Conservation (phyloP, 2,797 vertebrate species). For the Eulemur rubriventer region DNA sequence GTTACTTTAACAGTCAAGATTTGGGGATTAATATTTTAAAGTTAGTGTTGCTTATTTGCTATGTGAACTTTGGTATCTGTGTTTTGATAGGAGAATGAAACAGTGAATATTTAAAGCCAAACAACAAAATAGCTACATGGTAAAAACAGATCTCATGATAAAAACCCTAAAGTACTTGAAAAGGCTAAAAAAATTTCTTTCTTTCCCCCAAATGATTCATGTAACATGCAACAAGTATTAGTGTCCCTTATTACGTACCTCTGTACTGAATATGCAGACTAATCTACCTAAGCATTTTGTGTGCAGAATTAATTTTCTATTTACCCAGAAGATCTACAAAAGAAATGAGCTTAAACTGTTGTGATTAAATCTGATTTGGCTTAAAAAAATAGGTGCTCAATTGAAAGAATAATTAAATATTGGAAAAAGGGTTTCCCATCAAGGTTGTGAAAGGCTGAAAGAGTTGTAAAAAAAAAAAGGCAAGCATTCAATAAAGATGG, state of each 20-base stretch:
- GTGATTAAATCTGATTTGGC: not conserved
- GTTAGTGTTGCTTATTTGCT: not conserved
- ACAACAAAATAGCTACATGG: not conserved
- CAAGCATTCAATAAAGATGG: conserved; percentile 24
- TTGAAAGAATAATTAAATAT: conserved; percentile 51
- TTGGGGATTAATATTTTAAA: not conserved
- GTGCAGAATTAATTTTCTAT: not conserved
- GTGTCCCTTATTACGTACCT: not conserved
- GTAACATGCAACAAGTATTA: not conserved
- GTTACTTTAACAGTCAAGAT: not conserved
- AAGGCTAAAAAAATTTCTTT: not conserved
- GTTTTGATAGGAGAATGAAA: conserved; percentile 3
- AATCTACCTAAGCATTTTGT: not conserved
- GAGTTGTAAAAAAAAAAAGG: not conserved
- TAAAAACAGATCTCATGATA: not conserved
- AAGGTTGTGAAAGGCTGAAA: not conserved
- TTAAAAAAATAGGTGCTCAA: not conserved
- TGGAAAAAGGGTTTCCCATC: not conserved
- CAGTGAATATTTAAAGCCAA: not conserved
- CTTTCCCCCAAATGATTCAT: not conserved
- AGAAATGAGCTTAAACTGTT: conserved; percentile 22
- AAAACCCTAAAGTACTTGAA: not conserved
- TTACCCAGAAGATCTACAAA: conserved; percentile 7
- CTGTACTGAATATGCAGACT: not conserved
- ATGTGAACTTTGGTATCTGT: not conserved